phyloP scores from a whole-genome alignment of 2,888 invertebrate genomes.

The Platerodrilus igneus region DNA sequence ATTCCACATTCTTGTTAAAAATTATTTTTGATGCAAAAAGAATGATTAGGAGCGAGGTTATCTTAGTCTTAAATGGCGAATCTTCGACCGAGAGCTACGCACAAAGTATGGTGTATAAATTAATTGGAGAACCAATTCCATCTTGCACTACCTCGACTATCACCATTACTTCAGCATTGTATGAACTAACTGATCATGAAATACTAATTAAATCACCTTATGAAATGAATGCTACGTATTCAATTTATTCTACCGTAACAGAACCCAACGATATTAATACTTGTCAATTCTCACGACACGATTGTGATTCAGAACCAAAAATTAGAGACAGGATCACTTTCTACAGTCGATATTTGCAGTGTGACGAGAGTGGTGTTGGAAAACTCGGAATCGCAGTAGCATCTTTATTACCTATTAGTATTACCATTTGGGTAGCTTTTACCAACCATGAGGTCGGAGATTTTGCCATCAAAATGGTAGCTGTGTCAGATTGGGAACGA shows the following conservation, averaged over 20 bases:
- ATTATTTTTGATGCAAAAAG: conserved; percentile 36
- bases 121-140: conserved; percentile 35
- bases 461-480: conserved; percentile 32
- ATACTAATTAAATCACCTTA: conserved; percentile 29
- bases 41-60: conserved; percentile 23
- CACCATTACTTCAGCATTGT: conserved; percentile 18
- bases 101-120: conserved; percentile 32
- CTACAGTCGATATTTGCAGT: conserved; percentile 1
- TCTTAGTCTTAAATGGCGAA: conserved; percentile 38
- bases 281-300: background rate
- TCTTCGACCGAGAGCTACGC: conserved; percentile 33
- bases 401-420: conserved; percentile 12
- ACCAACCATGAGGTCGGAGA: conserved; percentile 33
- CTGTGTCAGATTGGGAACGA: too few species aligned
- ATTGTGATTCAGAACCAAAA: conserved; percentile 1
- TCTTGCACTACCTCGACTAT: conserved; percentile 12
- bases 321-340: too few species aligned
- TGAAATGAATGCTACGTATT: conserved; percentile 16
- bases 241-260: conserved; percentile 12
- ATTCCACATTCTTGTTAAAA: conserved; percentile 20
- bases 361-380: conserved; percentile 18
- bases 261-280: conserved; percentile 7
- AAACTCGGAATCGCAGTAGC: conserved; percentile 7
- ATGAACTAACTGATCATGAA: conserved; percentile 19
- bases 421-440: conserved; percentile 30